Evolutionary conservation across 2,797 vertebrate species (phyloP).

Genomic region (Remorina albescens): DNA sequence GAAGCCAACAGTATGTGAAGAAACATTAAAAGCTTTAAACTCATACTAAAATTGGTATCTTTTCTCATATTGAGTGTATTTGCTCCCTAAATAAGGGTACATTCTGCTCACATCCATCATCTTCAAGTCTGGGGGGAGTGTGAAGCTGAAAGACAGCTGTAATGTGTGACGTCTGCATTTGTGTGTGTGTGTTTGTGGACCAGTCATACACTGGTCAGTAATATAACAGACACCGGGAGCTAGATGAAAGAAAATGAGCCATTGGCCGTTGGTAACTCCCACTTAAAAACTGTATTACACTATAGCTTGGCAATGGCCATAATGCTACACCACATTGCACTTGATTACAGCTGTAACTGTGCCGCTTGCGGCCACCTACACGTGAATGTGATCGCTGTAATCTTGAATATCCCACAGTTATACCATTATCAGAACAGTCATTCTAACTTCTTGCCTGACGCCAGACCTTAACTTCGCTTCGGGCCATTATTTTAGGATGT

Average conservation of each 20-base stretch:
- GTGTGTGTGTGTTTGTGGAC: constrained; percentile 13
- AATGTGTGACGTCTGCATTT: constrained; percentile 40
- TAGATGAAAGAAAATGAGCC: constrained; percentile 42
- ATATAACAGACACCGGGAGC: constrained; percentile 26
- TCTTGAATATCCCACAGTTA: constrained; percentile 55
- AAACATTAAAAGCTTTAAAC: constrained; percentile 34
- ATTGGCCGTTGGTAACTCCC: constrained; percentile 37
- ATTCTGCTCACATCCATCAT: constrained; percentile 61
- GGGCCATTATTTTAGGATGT: constrained; percentile 27
- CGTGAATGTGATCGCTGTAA: constrained; percentile 55
- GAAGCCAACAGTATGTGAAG: constrained; percentile 25
- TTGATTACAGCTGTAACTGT: constrained; percentile 61
- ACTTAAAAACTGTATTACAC: constrained; percentile 60
- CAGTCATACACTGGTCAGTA: constrained; percentile 25
- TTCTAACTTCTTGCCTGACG: constrained; percentile 12
- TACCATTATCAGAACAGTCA: constrained; percentile 29
- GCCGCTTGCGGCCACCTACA: constrained; percentile 38
- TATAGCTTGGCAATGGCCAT: constrained; percentile 24
- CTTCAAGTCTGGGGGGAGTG: constrained; percentile 42
- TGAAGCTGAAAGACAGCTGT: constrained; percentile 56
- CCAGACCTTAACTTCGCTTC: constrained; percentile 22
- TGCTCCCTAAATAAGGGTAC: constrained; percentile 50
- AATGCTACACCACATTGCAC: constrained; percentile 58
- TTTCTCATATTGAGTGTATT: constrained; percentile 33
- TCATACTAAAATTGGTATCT: constrained; percentile 32